Evolutionary conservation across 2,888 invertebrate genomes (phyloP), one percentile per base, ranked within the genome.

Genomic region (Tipula confusa): DNA sequence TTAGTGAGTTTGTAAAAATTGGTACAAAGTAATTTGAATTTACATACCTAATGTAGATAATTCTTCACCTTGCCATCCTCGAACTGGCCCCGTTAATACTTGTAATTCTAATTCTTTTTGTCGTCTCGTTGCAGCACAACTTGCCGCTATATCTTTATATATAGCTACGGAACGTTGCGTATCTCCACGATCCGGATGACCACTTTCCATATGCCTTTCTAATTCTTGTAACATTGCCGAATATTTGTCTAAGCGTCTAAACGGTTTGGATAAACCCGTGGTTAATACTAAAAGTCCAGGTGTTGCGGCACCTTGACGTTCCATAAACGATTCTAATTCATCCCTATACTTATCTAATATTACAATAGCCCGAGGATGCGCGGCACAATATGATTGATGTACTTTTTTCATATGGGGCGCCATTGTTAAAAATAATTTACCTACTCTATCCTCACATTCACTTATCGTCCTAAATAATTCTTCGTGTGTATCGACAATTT

Each of bases 71-170:
- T 98, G 97, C 97, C 98, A 98, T 7, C 96, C 97, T 84, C 96
- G 93, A n/a, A 99, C 96, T 82, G 96, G 96, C 0, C 98, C 97
- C 0, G 96, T 96, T 85, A 99, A 92, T 84, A 99, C 96, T 90
- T 99, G 99, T 84, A 98, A 91, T 87, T 99, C 99, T 86, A 98
- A 91, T 90, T 99, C 98, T 89, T 98, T 98, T 88, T 98, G 97
- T 15, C 97, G 93, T 64, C 99, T 92, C 48, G 96, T 93, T 29
- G 95, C 94, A 83, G 95, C 94, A 89, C 98, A 98, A 90, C 93
- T 92, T 90, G 97, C 97, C 86, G 97, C 95, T 87, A 99, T 95
- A 87, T 98, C 98, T 89, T 97, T 96, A 89, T 96, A 99, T 43
- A 99, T 96, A 86, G 95, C 94, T 85, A 97, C 95, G 79, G 98